Percentiles rank a stretch among this genome's conserved stretches.
These are phyloP conservation scores for Rhamnusium bicolor DNA, from an alignment of 2,888 invertebrate genomes.

Conservation along the genomic window DNA sequence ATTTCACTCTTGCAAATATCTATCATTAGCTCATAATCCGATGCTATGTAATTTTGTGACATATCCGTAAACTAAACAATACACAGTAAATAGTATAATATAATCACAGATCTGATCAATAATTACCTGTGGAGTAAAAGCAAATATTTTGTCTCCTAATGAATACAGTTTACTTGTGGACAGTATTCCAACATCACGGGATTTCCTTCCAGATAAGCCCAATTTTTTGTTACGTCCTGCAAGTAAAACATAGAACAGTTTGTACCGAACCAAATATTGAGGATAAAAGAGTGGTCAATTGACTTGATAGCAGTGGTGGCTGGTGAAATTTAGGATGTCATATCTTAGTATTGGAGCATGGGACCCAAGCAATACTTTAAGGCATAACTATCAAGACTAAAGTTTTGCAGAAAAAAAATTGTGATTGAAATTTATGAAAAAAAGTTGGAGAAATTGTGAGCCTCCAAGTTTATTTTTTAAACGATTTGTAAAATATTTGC, in stretches of 20 bases:
- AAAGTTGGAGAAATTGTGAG: too few species aligned
- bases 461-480: too few species aligned
- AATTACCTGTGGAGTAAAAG: constrained; percentile 97
- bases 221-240: constrained; percentile 94
- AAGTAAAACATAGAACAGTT: constrained; percentile 51
- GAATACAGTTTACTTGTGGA: constrained; percentile 99
- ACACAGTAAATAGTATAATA: constrained; percentile 36
- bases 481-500: too few species aligned
- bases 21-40: constrained; percentile 97
- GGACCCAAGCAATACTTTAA: too few species aligned
- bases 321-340: too few species aligned
- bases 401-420: too few species aligned
- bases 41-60: constrained; percentile 98
- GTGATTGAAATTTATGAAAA: too few species aligned
- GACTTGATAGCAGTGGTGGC: too few species aligned
- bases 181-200: constrained; percentile 96
- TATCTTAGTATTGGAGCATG: too few species aligned
- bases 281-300: too few species aligned
- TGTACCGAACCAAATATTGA: too few species aligned
- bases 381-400: too few species aligned
- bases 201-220: constrained; percentile 94
- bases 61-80: constrained; percentile 94
- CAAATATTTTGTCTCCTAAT: constrained; percentile 95
- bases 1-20: constrained; percentile 98
- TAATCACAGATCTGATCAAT: neutral